Evolutionary conservation across 2,888 invertebrate species (phyloP), one percentile per base, ranked within the genome.

Genomic region (Machimus atricapillus): DNA sequence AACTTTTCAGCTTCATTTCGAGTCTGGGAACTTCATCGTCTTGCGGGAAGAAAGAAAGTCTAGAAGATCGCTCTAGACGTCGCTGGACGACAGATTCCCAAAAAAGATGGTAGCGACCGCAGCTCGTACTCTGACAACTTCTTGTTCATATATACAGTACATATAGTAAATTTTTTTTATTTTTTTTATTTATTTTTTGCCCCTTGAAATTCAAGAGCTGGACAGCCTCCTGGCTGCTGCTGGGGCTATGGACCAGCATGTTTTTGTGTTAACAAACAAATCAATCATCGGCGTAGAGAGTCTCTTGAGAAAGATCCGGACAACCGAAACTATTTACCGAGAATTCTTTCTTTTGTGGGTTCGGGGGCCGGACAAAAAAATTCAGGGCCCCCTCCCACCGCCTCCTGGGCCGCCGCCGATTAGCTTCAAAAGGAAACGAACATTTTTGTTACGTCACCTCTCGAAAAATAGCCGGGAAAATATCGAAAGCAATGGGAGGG

Each of bases 261-360:
- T 79, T 86, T 86, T 86, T 86, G 52, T 86, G 81, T 86, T 82
- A 86, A 86, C 86, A 86, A 86, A 86, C 86, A 86, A 86, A 86
- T 86, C 86, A 86, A 86, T 86, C 86, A 86, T 86, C 79, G 77
- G 23, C 78, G 78, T 58, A 66, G 74, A 78, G 79, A 77, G 52
- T 34, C 81, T 86, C 74, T 79, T 81, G 81, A 56, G 86, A 81
- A 86, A 74, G 43, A 86, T 86, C 34, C 77, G 56, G 37, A 77
- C 86, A 86, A 56, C 76, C 46, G 52, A 77, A 86, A 86, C 58
- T 58, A 86, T 79, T 56, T 56, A 79, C 40, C 27, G 27, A 79
- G 66, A 86, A 79, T 56, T 79, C 66, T 79, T 79, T 86, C 77
- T 79, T 79, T 86, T 77, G 43, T 43, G 77, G 43, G 66, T 79